Conservation (phyloP, 2,888 invertebrate genomes). For the Tethea ocularis region DNA sequence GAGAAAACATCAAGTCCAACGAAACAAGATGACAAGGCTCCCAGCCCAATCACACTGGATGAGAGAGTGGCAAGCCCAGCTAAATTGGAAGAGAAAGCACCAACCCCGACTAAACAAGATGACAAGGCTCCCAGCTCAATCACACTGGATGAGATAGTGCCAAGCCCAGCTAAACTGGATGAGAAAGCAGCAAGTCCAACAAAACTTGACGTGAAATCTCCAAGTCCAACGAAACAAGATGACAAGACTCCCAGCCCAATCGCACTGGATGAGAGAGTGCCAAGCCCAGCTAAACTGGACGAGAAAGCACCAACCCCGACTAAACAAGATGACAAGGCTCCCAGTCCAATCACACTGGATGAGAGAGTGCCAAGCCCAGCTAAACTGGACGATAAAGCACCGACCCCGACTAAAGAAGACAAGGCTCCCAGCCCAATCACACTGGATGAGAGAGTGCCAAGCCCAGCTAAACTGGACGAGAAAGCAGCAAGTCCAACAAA, state of each 20-base stretch:
- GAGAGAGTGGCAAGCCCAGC: conserved; percentile 11
- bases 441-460: conserved; percentile 14
- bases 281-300: background rate
- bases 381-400: conserved; percentile 14
- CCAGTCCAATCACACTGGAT: too few species aligned
- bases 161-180: conserved; percentile 10
- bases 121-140: conserved; percentile 9
- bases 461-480: conserved; percentile 31
- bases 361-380: background rate
- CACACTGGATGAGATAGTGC: conserved; percentile 14
- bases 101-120: conserved; percentile 13
- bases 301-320: background rate
- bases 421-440: too few species aligned
- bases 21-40: background rate
- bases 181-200: conserved; percentile 19
- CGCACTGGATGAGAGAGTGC: background rate
- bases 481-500: too few species aligned
- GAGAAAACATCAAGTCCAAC: background rate
- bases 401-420: background rate
- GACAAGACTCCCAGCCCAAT: conserved; percentile 16
- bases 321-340: too few species aligned
- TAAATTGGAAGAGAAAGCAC: conserved; percentile 10
- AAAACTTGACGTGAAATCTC: conserved; percentile 15
- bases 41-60: background rate
- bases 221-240: conserved; percentile 13